Evolutionary conservation across 2,888 invertebrate genomes (phyloP).

Genomic region (Notocelia uddmanniana): DNA sequence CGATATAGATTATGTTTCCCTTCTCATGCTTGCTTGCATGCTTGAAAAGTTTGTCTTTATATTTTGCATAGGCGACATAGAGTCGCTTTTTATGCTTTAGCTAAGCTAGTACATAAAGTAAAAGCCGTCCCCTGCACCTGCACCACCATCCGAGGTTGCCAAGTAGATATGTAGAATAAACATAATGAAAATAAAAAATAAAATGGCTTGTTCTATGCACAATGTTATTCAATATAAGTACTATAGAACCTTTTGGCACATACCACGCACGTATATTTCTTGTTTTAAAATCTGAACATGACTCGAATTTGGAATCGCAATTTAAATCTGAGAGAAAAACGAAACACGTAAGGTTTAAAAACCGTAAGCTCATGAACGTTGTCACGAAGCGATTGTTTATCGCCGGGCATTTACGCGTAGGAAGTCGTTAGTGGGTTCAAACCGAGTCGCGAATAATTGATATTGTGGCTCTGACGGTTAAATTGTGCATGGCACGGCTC

Average conservation of each 20-base stretch:
- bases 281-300: conserved; percentile 2
- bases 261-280: neutral
- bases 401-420: conserved; percentile 37
- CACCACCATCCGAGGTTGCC: no score
- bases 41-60: no score
- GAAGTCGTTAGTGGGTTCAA: conserved; percentile 51
- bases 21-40: no score
- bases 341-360: neutral
- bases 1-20: no score
- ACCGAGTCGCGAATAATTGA: conserved; percentile 51
- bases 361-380: conserved; percentile 16
- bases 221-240: no score
- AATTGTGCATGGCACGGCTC: conserved; percentile 46
- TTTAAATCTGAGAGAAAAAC: conserved; percentile 14
- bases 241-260: neutral
- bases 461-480: conserved; percentile 50
- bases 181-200: no score
- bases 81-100: no score
- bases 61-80: no score
- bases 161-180: no score
- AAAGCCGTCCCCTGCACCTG: no score
- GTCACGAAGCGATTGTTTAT: conserved; percentile 39
- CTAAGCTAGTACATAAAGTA: no score
- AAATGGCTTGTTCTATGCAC: no score
- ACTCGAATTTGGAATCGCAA: conserved; percentile 18